Percentiles rank a stretch among this genome's conserved stretches.
Evolutionary conservation across 1,140 invertebrate species (phyloP).

Genomic region (Drosophila biarmipes): DNA sequence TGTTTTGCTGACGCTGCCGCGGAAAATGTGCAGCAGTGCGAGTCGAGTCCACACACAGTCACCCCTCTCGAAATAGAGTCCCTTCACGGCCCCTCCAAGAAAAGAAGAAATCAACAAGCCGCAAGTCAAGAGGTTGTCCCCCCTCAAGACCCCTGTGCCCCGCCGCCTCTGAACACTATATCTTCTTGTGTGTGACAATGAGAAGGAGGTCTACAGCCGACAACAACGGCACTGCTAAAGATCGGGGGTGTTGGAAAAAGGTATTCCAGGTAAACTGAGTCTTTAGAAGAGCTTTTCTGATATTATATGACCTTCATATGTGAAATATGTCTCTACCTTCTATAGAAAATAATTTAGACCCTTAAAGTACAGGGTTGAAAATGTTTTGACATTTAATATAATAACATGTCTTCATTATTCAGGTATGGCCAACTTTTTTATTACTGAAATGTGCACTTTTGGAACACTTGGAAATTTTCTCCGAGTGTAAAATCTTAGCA

Average conservation of each 20-base stretch:
- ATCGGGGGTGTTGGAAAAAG: background rate
- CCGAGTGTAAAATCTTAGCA: conserved; percentile 21
- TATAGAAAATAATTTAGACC: no score
- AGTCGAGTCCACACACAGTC: conserved; percentile 26
- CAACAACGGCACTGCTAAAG: conserved; percentile 26
- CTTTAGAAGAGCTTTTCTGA: background rate
- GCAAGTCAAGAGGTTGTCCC: conserved; percentile 52
- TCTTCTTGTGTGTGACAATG: conserved; percentile 68
- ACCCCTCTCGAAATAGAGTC: conserved; percentile 15
- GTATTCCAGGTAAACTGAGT: no score
- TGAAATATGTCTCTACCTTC: no score
- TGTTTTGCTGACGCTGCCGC: conserved; percentile 24
- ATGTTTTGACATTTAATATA: no score
- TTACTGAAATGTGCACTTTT: no score
- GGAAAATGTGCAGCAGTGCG: conserved; percentile 68
- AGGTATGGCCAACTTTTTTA: no score
- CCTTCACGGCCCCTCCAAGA: conserved; percentile 8
- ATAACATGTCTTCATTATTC: no score
- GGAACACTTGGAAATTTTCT: background rate
- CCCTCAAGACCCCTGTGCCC: background rate
- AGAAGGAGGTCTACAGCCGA: conserved; percentile 69
- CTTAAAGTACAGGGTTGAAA: no score
- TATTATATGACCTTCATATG: no score
- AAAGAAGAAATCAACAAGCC: conserved; percentile 59
- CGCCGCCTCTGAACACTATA: conserved; percentile 3